Evolutionary conservation across 2,888 invertebrate genomes (phyloP).

Genomic region (Rhaphigaster nebulosa): DNA sequence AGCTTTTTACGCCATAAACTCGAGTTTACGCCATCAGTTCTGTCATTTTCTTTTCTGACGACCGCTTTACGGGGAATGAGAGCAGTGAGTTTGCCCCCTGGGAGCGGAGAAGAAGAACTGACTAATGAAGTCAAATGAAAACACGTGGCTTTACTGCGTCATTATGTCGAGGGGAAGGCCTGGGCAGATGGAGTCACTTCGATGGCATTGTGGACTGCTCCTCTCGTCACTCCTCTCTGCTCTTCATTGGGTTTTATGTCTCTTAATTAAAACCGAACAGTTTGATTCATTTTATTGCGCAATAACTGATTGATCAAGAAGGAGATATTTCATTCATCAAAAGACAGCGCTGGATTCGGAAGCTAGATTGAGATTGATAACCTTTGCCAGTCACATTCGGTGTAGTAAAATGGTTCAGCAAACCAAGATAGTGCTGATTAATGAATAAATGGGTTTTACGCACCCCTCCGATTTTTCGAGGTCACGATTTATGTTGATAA

Average conservation of each 20-base stretch:
- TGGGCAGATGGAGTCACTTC: not conserved
- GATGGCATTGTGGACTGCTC: not conserved
- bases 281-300: not conserved
- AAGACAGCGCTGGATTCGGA: not conserved
- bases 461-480: not conserved
- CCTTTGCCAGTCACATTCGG: not conserved
- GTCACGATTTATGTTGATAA: not conserved
- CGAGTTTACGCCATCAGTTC: not conserved
- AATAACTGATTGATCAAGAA: not conserved
- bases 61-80: not conserved
- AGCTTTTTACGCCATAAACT: not conserved
- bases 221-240: not conserved
- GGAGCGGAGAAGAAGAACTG: not conserved
- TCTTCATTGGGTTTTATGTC: not conserved
- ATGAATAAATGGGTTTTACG: not conserved
- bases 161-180: not conserved
- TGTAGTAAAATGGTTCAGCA: not conserved
- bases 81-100: not conserved
- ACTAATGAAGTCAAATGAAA: slow-evolving; percentile 48
- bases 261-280: not conserved
- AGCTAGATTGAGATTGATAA: slow-evolving; percentile 3
- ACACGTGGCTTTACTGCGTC: slow-evolving; percentile 45
- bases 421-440: not conserved
- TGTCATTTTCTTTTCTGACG: not conserved
- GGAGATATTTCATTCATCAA: not conserved